Evolutionary conservation across 1,140 invertebrate genomes (phyloP).

Genomic region (Scaptodrosophila lebanonensis): DNA sequence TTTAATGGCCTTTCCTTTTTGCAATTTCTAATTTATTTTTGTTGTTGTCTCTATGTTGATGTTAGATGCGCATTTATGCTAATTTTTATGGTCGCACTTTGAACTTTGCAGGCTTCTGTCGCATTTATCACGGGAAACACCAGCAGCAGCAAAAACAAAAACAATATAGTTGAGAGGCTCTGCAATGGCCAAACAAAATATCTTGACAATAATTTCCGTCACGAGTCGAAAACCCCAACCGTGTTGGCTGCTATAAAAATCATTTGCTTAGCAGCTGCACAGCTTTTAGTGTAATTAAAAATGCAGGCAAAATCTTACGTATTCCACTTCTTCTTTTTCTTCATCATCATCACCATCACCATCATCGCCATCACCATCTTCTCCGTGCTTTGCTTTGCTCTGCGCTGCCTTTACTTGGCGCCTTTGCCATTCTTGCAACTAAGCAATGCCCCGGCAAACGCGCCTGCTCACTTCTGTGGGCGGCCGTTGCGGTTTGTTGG

Average conservation of each 20-base stretch:
- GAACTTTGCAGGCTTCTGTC: not conserved
- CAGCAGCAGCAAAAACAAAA: slow-evolving; percentile 4
- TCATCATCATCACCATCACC: too few species aligned
- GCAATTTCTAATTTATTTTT: slow-evolving; percentile 50
- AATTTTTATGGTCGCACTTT: slow-evolving; percentile 45
- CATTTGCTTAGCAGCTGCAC: slow-evolving; percentile 30
- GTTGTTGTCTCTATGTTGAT: slow-evolving; percentile 14
- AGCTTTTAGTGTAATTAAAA: slow-evolving; percentile 69
- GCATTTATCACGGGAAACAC: slow-evolving; percentile 3
- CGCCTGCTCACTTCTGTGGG: too few species aligned
- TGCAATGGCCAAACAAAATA: too few species aligned
- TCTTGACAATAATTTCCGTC: slow-evolving; percentile 28
- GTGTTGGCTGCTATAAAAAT: slow-evolving; percentile 11
- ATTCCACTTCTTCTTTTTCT: slow-evolving; percentile 8
- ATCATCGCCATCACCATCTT: too few species aligned
- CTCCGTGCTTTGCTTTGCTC: not conserved
- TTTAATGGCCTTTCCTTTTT: slow-evolving; percentile 73
- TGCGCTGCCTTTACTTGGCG: not conserved
- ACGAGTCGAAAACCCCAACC: slow-evolving; percentile 7
- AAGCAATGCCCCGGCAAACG: too few species aligned
- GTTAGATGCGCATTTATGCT: slow-evolving; percentile 55
- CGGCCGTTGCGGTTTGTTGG: slow-evolving; percentile 37
- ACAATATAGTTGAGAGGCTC: slow-evolving; percentile 13
- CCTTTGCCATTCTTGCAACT: too few species aligned
- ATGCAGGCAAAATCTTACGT: slow-evolving; percentile 46